These are phyloP conservation scores for Apostichopus parvimensis DNA, from an alignment of 35 echinoderm and acorn worm genomes.

Conservation along the genomic window DNA sequence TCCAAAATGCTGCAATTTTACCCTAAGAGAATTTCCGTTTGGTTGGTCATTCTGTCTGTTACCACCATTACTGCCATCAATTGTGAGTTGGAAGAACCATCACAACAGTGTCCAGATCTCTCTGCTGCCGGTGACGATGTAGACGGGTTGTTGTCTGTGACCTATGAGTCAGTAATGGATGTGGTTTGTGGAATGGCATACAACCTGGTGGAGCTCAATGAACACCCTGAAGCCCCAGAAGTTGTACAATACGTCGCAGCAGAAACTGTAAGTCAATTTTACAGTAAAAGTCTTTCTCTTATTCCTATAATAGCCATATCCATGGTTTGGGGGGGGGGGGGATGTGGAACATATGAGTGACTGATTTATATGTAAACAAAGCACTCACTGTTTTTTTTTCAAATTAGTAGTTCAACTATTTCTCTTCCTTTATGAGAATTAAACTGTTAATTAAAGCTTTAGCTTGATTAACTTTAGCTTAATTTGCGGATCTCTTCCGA, in stretches of 20 bases:
- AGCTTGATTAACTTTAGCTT: no score
- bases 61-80: background rate
- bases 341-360: no score
- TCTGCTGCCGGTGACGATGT: background rate
- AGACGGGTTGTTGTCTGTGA: background rate
- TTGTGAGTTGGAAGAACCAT: background rate
- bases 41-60: background rate
- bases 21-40: background rate
- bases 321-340: no score
- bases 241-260: background rate
- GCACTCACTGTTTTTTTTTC: no score
- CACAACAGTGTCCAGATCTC: background rate
- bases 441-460: no score
- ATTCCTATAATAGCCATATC: background rate
- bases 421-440: no score
- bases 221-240: background rate
- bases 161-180: background rate
- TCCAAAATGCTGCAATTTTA: background rate
- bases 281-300: background rate
- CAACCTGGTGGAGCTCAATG: background rate
- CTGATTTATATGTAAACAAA: no score
- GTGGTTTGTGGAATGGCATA: background rate
- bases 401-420: no score
- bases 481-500: no score
- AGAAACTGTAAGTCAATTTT: background rate